A percentile compares a stretch with the other conserved stretches of the same genome.
These are phyloP conservation scores for Carcina quercana DNA, from an alignment of 2,888 invertebrate genomes.

Conservation along the genomic window DNA sequence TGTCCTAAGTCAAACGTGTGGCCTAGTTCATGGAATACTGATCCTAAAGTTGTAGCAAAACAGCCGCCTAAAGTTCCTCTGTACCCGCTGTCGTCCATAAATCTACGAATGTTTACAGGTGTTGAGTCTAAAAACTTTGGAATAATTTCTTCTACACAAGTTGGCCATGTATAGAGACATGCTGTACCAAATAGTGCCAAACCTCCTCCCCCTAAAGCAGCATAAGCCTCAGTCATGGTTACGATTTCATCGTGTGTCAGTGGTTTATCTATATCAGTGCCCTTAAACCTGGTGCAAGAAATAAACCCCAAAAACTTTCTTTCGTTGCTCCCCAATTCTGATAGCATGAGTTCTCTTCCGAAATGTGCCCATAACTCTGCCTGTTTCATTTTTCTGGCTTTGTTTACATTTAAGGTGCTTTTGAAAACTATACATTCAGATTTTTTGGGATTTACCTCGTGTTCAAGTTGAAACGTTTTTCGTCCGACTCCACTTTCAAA, in stretches of 20 bases:
- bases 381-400: conserved; percentile 83
- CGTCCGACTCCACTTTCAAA: conserved; percentile 84
- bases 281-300: conserved; percentile 88
- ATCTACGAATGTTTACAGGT: conserved; percentile 79
- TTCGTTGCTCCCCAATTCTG: conserved; percentile 75
- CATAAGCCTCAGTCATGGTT: conserved; percentile 83
- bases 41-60: conserved; percentile 92
- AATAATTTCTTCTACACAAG: conserved; percentile 78
- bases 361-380: conserved; percentile 89
- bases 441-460: conserved; percentile 70
- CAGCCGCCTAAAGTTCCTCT: conserved; percentile 90
- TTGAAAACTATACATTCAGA: conserved; percentile 82
- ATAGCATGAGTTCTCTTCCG: conserved; percentile 88
- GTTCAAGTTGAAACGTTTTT: conserved; percentile 88
- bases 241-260: conserved; percentile 81
- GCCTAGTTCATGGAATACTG: conserved; percentile 93
- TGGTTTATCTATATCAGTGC: conserved; percentile 74
- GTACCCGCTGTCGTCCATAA: conserved; percentile 95
- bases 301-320: conserved; percentile 93
- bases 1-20: conserved; percentile 97
- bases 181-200: conserved; percentile 93
- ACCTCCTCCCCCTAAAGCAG: conserved; percentile 94
- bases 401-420: conserved; percentile 80
- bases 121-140: conserved; percentile 64
- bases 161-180: conserved; percentile 93